phyloP scores from a whole-genome alignment of 2,888 invertebrate species.

The Timema podura region DNA sequence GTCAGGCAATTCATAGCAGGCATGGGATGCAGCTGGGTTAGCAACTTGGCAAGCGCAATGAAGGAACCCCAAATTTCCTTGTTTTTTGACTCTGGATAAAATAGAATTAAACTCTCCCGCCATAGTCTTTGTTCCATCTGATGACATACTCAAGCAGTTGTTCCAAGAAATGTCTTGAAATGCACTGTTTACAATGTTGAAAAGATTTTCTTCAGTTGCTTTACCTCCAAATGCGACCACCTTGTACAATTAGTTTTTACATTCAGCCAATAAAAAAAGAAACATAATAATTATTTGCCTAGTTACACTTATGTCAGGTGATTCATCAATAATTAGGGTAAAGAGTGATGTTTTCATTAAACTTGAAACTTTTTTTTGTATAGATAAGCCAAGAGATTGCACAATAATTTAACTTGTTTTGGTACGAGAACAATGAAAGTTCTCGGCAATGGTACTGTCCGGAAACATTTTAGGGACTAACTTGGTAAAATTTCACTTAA shows the following conservation, averaged over 20 bases:
- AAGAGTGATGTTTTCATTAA: not conserved
- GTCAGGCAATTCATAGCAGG: slow-evolving; percentile 5
- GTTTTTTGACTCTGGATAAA: slow-evolving; percentile 1
- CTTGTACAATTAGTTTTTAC: slow-evolving; percentile 2
- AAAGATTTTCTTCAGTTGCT: slow-evolving; percentile 7
- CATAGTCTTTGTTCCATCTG: not conserved
- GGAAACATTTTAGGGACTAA: no score
- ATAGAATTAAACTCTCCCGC: slow-evolving; percentile 8
- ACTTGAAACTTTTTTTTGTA: not conserved
- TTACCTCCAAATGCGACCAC: not conserved
- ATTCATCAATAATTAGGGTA: not conserved
- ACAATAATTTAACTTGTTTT: slow-evolving; percentile 6
- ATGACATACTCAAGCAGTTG: not conserved
- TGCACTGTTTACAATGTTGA: not conserved
- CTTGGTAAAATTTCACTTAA: no score
- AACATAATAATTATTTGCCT: not conserved
- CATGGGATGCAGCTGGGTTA: slow-evolving; percentile 16
- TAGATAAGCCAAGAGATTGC: not conserved
- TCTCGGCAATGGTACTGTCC: no score
- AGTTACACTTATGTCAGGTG: not conserved
- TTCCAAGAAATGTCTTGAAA: not conserved
- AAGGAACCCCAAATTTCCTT: slow-evolving; percentile 4
- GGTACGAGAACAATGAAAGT: not conserved
- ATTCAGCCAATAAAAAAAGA: not conserved
- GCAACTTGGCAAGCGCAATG: not conserved